phyloP scores from a whole-genome alignment of 2,888 invertebrate species.

The Dione vanillae region DNA sequence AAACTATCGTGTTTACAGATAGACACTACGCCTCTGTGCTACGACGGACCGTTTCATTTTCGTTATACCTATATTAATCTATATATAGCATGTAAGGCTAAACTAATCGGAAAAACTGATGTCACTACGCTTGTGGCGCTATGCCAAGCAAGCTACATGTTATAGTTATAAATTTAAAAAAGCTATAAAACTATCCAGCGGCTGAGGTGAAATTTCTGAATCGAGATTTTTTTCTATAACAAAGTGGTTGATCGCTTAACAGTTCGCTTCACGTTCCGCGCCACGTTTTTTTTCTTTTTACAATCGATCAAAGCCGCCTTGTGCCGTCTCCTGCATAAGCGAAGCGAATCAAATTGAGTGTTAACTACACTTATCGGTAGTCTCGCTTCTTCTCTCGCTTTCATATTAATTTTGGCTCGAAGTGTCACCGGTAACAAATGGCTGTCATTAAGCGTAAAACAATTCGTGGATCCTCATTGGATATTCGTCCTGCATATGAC shows the following conservation, averaged over 20 bases:
- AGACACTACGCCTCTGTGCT: no score
- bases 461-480: slow-evolving; percentile 68
- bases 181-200: slow-evolving; percentile 19
- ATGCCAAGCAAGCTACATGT: neutral
- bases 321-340: slow-evolving; percentile 29
- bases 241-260: slow-evolving; percentile 70
- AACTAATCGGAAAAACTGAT: neutral
- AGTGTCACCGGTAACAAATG: slow-evolving; percentile 55
- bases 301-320: slow-evolving; percentile 72
- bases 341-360: slow-evolving; percentile 59
- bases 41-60: no score
- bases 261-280: slow-evolving; percentile 71
- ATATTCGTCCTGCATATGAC: slow-evolving; percentile 78
- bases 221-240: slow-evolving; percentile 43
- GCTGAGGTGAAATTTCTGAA: slow-evolving; percentile 38
- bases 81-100: no score
- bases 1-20: no score
- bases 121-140: neutral
- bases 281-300: slow-evolving; percentile 63
- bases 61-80: no score
- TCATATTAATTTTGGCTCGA: slow-evolving; percentile 35
- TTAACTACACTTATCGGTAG: slow-evolving; percentile 42
- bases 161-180: slow-evolving; percentile 13
- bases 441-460: slow-evolving; percentile 70
- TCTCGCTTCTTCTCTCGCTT: slow-evolving; percentile 33